Conservation (phyloP, 1,140 invertebrate species). For the Probaryconus sp. region DNA sequence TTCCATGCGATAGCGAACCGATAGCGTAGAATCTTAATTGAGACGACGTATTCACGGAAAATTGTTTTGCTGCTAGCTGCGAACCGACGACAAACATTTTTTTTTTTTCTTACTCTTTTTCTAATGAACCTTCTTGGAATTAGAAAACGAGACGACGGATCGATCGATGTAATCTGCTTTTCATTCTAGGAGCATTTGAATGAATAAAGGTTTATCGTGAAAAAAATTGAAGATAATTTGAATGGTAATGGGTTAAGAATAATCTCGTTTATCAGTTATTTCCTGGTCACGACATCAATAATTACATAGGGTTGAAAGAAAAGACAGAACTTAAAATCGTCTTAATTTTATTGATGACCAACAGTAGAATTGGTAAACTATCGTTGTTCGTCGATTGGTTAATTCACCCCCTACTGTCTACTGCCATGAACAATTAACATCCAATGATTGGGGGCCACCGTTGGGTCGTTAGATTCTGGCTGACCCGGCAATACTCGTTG, state of each 20-base stretch:
- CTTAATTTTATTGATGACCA: conserved; percentile 33
- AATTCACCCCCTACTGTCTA: conserved; percentile 45
- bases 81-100: conserved; percentile 11
- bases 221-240: too few species aligned
- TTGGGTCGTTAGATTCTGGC: conserved; percentile 71
- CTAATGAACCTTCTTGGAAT: conserved; percentile 19
- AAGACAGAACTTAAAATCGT: conserved; percentile 19
- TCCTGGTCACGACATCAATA: too few species aligned
- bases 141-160: conserved; percentile 27
- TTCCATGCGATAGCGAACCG: conserved; percentile 30
- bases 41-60: conserved; percentile 41
- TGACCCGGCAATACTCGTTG: conserved; percentile 69
- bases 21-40: conserved; percentile 50
- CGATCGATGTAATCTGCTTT: conserved; percentile 27
- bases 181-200: neutral
- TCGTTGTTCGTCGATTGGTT: conserved; percentile 55
- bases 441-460: conserved; percentile 66
- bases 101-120: conserved; percentile 15
- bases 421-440: conserved; percentile 69
- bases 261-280: too few species aligned
- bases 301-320: too few species aligned
- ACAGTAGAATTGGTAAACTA: conserved; percentile 21
- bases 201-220: too few species aligned
- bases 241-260: too few species aligned
- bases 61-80: conserved; percentile 26